These are phyloP conservation scores for Trichogramma dendrolimi DNA, from an alignment of 2,888 invertebrate species.

Conservation along the genomic window DNA sequence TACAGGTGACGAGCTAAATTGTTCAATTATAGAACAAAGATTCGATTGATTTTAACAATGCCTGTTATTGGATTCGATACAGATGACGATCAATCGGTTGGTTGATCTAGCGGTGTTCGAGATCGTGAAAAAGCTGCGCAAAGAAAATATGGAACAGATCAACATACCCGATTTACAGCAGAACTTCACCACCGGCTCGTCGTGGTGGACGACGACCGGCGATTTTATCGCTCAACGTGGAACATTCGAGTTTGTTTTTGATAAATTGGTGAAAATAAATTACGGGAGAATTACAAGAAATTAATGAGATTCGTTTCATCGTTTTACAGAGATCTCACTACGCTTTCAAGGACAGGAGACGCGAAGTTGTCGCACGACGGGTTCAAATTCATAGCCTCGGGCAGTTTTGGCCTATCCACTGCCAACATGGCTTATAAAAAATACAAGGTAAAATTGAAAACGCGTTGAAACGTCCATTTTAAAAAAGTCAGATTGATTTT, in stretches of 20 bases:
- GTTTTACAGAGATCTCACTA: conserved; percentile 33
- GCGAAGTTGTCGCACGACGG: conserved; percentile 28
- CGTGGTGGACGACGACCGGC: conserved; percentile 28
- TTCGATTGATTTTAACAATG: background rate
- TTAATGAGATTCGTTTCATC: background rate
- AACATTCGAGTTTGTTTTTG: conserved; percentile 29
- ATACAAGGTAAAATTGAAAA: conserved; percentile 31
- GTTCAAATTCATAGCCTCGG: conserved; percentile 27
- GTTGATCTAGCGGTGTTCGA: conserved; percentile 29
- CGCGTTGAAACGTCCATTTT: background rate
- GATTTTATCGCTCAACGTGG: conserved; percentile 29
- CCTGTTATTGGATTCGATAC: background rate
- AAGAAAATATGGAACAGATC: conserved; percentile 25
- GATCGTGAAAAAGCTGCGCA: conserved; percentile 20
- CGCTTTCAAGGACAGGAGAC: conserved; percentile 30
- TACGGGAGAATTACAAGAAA: background rate
- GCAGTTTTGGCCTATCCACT: conserved; percentile 32
- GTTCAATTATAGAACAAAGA: background rate
- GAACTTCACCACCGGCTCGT: conserved; percentile 26
- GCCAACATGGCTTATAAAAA: conserved; percentile 28
- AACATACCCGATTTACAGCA: conserved; percentile 30
- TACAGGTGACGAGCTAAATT: too few relatives aligned
- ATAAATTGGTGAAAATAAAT: background rate
- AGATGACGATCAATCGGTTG: conserved; percentile 30
- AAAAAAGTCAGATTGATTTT: background rate